Evolutionary conservation across 2,797 vertebrate species (phyloP).

Genomic region (Lophotriccus pileatus): DNA sequence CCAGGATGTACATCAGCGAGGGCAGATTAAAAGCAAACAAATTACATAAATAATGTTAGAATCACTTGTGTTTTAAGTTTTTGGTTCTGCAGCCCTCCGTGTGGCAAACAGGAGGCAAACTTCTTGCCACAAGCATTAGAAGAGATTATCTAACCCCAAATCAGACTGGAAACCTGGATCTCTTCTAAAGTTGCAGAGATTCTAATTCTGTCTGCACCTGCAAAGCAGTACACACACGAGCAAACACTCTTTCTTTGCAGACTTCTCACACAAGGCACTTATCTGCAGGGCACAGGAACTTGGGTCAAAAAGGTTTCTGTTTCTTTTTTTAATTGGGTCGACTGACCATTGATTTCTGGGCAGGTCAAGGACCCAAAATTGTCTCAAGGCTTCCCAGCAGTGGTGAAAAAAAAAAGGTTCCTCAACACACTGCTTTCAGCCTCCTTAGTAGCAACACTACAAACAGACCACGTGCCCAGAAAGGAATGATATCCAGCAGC

Average conservation of each 20-base stretch:
- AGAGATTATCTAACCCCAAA: not conserved
- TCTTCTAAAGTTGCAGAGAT: not conserved
- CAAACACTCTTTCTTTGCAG: not conserved
- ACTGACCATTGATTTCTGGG: not conserved
- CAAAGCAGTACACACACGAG: not conserved
- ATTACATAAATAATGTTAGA: not conserved
- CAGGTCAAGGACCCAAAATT: not conserved
- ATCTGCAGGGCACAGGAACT: not conserved
- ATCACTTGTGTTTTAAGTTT: not conserved
- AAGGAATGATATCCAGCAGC: not conserved
- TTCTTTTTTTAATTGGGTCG: not conserved
- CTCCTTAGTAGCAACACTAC: not conserved
- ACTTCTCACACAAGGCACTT: not conserved
- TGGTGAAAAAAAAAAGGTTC: not conserved
- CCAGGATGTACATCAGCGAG: not conserved
- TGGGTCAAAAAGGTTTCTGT: not conserved
- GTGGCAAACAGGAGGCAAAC: not conserved
- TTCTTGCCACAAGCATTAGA: not conserved
- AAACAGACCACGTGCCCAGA: not conserved
- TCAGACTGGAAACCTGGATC: not conserved
- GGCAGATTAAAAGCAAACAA: not conserved
- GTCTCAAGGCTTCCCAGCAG: not conserved
- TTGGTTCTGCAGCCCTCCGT: not conserved
- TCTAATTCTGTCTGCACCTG: not conserved
- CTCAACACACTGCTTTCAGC: not conserved